Evolutionary conservation across 2,113 vertebrate genomes (phyloP), one percentile per base, ranked within the genome.

Genomic region (Hemicordylus capensis): DNA sequence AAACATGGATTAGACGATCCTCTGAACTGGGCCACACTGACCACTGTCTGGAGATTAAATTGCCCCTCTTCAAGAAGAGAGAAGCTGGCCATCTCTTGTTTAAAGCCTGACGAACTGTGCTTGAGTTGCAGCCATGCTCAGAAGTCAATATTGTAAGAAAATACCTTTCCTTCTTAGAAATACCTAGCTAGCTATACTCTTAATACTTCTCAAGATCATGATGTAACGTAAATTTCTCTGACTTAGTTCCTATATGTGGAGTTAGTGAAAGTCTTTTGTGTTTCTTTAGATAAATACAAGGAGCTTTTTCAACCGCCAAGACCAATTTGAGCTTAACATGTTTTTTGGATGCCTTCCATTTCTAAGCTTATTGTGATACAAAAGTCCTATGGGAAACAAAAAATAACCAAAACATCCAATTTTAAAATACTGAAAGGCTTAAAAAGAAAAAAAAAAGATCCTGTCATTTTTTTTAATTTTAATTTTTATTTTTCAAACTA

Each of bases 231-330:
- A 92, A 91, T 79, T 95, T 95, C 90, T 92, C 94, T 96, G 93
- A 95, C 93, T 95, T 95, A 92, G 95, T 96, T 95, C 95, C 91
- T 95, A 84, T 94, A 93, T 95, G 95, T 96, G 94, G 94, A 94
- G 92, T 96, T 95, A 95, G 95, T 95, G 93, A 88, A 95, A 96
- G 95, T 95, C 95, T 96, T 96, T 94, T 96, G 93, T 96, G 95
- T 96, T 95, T 92, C 94, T 93, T 95, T 94, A 94, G 94, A 95
- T 94, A 93, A 95, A 96, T 91, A 94, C 94, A 88, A 93, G 89
- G 93, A 91, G 26, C 61, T 94, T 95, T 93, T 92, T 95, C 92
- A 93, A 93, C 89, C 90, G 91, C 95, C 95, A 93, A 83, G 90
- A 94, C 90, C 76, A 81, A 93, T 94, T 91, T 93, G 90, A 95